phyloP scores from a whole-genome alignment of 2,797 vertebrate genomes.

The Tenualosa ilisha region DNA sequence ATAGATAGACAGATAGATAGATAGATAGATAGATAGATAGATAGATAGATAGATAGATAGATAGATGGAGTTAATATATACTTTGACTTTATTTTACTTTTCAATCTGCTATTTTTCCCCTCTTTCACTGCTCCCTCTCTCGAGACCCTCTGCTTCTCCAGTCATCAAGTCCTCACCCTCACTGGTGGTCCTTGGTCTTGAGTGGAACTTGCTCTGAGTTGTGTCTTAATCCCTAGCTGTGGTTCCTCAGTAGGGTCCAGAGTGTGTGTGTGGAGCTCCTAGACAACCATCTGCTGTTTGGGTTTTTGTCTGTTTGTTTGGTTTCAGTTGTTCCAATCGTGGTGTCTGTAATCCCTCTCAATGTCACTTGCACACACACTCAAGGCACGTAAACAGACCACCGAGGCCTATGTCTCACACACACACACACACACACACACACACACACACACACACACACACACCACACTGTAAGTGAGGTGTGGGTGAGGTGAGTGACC shows the following conservation, averaged over 20 bases:
- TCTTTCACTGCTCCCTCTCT: too few relatives aligned
- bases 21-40: too few relatives aligned
- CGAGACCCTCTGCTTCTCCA: too few relatives aligned
- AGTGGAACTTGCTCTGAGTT: neutral
- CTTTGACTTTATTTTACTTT: too few relatives aligned
- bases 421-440: constrained; percentile 11
- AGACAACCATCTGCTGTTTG: neutral
- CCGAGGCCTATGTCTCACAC: too few relatives aligned
- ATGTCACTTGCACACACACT: neutral
- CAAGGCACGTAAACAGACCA: neutral
- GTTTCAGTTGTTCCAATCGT: neutral
- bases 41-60: too few relatives aligned
- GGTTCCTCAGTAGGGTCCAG: neutral
- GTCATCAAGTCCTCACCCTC: neutral
- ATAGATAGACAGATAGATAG: too few relatives aligned
- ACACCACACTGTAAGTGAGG: constrained; percentile 48
- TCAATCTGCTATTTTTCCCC: too few relatives aligned
- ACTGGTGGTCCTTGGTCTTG: neutral
- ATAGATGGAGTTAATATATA: too few relatives aligned
- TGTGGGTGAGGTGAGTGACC: constrained; percentile 38
- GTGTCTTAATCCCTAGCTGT: neutral
- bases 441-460: constrained; percentile 39
- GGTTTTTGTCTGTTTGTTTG: neutral
- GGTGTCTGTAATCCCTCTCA: neutral
- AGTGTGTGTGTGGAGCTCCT: neutral